Base-by-base conservation (phyloP, 2,113 vertebrate genomes). In the Labrus mixtus region DNA sequence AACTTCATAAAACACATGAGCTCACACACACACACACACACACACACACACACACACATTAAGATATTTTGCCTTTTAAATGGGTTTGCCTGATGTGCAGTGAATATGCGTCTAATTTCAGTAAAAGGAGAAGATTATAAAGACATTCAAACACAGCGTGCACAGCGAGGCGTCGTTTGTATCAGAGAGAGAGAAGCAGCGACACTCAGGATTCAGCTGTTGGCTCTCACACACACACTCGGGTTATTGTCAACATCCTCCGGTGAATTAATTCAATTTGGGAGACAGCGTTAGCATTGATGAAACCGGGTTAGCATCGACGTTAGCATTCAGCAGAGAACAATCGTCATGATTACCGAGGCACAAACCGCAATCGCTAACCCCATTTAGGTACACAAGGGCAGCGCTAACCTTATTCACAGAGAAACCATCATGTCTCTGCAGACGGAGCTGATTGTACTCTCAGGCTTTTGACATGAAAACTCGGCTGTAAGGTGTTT, bases 341-440 rank as follows among this genome's bases (percentile, higher is more conserved):
- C 92, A 93, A 93, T 92, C 56, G 78, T 64, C 87, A 76, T 93
- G 90, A 93, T 93, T 93, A 83, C 81, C 78, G 54, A 88, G 83
- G 87, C 85, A 65, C 76, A 69, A 65, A 63, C 60, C 45, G 81
- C 87, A 77, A 82, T 82, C 48, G 79, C 87, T 83, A 84, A 84
- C 77, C 82, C 78, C 33, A 83, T 89, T 89, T 87, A 79, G 73
- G 76, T 62, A 60, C 39, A 87, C 76, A 76, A 68, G 78, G 78
- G 75, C 74, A 65, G 59, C 10, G 25, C 76, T 85, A 91, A 83
- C 77, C 87, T 84, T 65, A 84, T 88, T 90, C 86, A 87, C 63
- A 85, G 63, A 20, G 39, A 81, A 63, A 20, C 58, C 70, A 23
- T 60, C 70, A 23, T 60, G 53, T 89, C 82, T 79, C 69, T 69